Percentiles rank a stretch among this genome's conserved stretches.
Conservation (phyloP, 2,797 vertebrate genomes). For the Oreonectes daqikongensis region DNA sequence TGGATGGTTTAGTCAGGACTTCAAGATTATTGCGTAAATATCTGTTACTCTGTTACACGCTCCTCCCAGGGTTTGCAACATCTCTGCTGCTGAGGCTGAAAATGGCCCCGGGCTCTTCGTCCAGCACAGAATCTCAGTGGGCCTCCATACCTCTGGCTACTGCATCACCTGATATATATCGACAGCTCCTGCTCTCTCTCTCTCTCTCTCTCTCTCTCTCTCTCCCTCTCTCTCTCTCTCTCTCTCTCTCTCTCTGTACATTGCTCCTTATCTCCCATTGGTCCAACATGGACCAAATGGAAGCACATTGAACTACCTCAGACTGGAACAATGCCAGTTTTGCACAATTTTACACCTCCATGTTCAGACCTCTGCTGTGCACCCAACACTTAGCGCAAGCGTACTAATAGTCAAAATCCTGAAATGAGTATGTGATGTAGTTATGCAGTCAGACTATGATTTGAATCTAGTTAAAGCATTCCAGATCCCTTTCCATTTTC, state of each 20-base stretch:
- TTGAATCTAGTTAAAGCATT: conserved; percentile 29
- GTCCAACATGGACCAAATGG: conserved; percentile 15
- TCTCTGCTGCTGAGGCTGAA: conserved; percentile 50
- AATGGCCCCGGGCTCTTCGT: conserved; percentile 54
- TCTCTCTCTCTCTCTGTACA: background rate
- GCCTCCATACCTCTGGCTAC: conserved; percentile 44
- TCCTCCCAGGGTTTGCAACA: conserved; percentile 43
- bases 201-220: background rate
- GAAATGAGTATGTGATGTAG: conserved; percentile 6
- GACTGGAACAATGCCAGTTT: conserved; percentile 14
- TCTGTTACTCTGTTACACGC: conserved; percentile 40
- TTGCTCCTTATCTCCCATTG: conserved; percentile 7
- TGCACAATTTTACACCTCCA: conserved; percentile 23
- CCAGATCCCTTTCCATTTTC: background rate
- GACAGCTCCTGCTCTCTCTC: conserved; percentile 32
- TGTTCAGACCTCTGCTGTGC: conserved; percentile 29
- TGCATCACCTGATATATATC: conserved; percentile 58
- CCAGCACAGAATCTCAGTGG: conserved; percentile 54
- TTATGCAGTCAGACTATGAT: background rate
- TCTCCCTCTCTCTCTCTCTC: background rate
- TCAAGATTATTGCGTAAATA: conserved; percentile 36
- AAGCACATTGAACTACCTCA: conserved; percentile 1
- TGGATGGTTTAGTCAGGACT: conserved; percentile 10
- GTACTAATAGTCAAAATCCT: conserved; percentile 8
- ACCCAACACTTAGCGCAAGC: background rate